Conservation (phyloP, 2,888 invertebrate species). For the Tetramorium bicarinatum region DNA sequence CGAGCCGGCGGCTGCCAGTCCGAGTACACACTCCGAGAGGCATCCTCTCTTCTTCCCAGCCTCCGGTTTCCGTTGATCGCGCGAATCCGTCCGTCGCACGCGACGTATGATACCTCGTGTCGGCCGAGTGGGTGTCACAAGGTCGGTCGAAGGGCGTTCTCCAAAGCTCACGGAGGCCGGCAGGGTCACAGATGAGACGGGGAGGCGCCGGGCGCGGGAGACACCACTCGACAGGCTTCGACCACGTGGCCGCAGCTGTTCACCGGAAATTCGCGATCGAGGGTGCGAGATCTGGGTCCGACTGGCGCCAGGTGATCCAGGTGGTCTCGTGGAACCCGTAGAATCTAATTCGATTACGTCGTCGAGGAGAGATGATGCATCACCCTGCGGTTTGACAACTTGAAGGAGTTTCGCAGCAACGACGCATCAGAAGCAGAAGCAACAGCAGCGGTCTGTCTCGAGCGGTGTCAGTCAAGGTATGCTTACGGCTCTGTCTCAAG, state of each 20-base stretch:
- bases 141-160: slow-evolving; percentile 25
- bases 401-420: background rate
- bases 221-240: slow-evolving; percentile 35
- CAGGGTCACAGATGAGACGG: slow-evolving; percentile 46
- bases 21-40: slow-evolving; percentile 11
- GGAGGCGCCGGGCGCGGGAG: slow-evolving; percentile 17
- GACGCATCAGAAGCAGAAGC: slow-evolving; percentile 54
- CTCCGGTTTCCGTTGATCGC: background rate
- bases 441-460: slow-evolving; percentile 60
- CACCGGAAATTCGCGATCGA: slow-evolving; percentile 2
- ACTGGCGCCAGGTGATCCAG: slow-evolving; percentile 1
- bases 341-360: slow-evolving; percentile 2
- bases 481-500: slow-evolving; percentile 57
- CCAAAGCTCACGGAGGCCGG: background rate
- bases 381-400: background rate
- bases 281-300: background rate
- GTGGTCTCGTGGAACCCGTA: slow-evolving; percentile 8
- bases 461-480: slow-evolving; percentile 75
- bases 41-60: background rate
- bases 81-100: background rate
- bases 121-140: slow-evolving; percentile 1
- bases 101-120: slow-evolving; percentile 13
- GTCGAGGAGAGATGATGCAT: slow-evolving; percentile 3
- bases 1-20: slow-evolving; percentile 49
- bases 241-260: slow-evolving; percentile 48